Percentiles rank a stretch among this genome's conserved stretches.
These are phyloP conservation scores for Drosophila azteca DNA, from an alignment of 1,140 invertebrate species.

Conservation along the genomic window DNA sequence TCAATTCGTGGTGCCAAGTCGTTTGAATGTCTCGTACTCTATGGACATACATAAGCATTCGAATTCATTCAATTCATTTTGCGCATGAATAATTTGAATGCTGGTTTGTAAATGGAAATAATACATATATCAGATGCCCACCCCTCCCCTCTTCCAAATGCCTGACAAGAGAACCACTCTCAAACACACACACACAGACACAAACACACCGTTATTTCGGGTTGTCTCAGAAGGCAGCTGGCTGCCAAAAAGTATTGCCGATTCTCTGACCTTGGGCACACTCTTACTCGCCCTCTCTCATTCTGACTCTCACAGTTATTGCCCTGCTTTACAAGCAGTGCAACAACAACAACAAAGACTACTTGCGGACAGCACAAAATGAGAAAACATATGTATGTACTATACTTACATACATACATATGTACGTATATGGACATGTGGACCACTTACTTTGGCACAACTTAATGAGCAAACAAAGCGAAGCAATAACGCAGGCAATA, in stretches of 20 bases:
- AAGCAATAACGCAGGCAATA: conserved; percentile 45
- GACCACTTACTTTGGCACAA: conserved; percentile 50
- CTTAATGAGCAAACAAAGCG: conserved; percentile 74
- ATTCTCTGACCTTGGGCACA: conserved; percentile 42
- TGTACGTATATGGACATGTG: not conserved
- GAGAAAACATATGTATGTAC: conserved; percentile 38
- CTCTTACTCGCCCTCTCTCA: not conserved
- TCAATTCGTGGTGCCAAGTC: too few species aligned
- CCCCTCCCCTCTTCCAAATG: conserved; percentile 12
- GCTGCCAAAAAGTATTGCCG: conserved; percentile 32
- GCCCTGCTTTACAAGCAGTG: conserved; percentile 2
- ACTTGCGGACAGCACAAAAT: conserved; percentile 21
- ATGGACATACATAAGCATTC: too few species aligned
- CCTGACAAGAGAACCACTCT: conserved; percentile 7
- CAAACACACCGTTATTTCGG: conserved; percentile 13
- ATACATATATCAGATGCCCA: conserved; percentile 7
- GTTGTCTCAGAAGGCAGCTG: not conserved
- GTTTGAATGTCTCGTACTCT: too few species aligned
- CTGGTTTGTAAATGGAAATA: not conserved
- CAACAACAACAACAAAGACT: too few species aligned
- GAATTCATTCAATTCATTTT: too few species aligned
- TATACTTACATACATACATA: too few species aligned
- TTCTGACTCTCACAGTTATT: not conserved
- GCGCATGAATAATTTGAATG: too few species aligned
- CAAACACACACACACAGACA: not conserved